phyloP scores from a whole-genome alignment of 2,113 vertebrate genomes.

The Cranoglanis bouderius region DNA sequence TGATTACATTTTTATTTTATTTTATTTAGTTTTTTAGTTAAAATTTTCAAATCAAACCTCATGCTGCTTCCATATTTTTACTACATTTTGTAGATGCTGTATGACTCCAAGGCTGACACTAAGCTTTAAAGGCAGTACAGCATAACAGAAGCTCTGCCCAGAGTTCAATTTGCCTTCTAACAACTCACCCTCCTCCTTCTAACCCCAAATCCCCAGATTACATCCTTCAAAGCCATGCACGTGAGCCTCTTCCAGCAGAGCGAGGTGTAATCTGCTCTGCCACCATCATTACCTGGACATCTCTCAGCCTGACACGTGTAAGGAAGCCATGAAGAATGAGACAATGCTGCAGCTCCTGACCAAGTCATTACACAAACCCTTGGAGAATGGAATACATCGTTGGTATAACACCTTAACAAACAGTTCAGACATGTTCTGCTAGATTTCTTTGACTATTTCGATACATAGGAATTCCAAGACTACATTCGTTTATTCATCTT shows the following conservation, averaged over 20 bases:
- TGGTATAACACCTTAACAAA: not conserved
- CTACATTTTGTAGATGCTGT: not conserved
- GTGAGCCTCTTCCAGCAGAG: slow-evolving; percentile 63
- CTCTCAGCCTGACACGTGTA: not conserved
- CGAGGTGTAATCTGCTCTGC: slow-evolving; percentile 68
- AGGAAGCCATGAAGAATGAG: slow-evolving; percentile 24
- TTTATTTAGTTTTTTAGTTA: too few relatives aligned
- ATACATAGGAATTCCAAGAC: not conserved
- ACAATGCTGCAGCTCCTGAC: not conserved
- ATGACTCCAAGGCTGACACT: slow-evolving; percentile 26
- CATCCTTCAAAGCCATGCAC: slow-evolving; percentile 63
- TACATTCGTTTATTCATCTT: not conserved
- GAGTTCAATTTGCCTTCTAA: slow-evolving; percentile 46
- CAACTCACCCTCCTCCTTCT: slow-evolving; percentile 46
- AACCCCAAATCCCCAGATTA: slow-evolving; percentile 65
- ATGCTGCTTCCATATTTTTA: not conserved
- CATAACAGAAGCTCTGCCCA: slow-evolving; percentile 22
- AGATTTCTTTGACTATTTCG: not conserved
- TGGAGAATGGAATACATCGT: not conserved
- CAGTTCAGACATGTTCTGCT: not conserved
- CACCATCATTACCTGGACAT: slow-evolving; percentile 58
- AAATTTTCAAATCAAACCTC: not conserved
- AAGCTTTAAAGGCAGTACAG: slow-evolving; percentile 47
- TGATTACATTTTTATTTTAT: not conserved
- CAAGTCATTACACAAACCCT: not conserved